A percentile compares a stretch with the other conserved stretches of the same genome.
phyloP scores from a whole-genome alignment of 2,113 vertebrate species.

The Pterocles gutturalis region DNA sequence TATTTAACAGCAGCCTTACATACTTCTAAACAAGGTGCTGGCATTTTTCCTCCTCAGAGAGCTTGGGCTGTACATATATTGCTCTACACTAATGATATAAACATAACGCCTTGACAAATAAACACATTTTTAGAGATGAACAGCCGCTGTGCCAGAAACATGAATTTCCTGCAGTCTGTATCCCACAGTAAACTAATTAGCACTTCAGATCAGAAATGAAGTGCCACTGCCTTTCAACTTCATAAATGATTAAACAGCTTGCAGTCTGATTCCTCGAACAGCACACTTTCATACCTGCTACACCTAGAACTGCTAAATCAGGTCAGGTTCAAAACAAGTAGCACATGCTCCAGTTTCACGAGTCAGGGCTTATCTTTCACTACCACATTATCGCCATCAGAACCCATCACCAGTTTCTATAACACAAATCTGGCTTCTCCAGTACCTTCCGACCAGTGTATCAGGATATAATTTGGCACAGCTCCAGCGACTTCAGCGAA shows the following conservation, averaged over 20 bases:
- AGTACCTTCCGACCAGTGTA: accelerated
- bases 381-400: neutral
- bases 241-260: conserved; percentile 6
- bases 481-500: neutral
- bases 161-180: neutral
- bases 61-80: neutral
- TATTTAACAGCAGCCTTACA: neutral
- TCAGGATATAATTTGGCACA: neutral
- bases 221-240: conserved; percentile 11
- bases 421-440: neutral
- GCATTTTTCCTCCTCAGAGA: neutral
- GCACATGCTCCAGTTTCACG: neutral
- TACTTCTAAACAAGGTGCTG: neutral
- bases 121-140: conserved; percentile 3
- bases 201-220: neutral
- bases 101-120: neutral
- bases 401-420: neutral
- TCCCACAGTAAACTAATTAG: conserved; percentile 40
- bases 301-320: conserved; percentile 1
- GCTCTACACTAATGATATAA: neutral
- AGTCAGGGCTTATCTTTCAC: neutral
- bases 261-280: neutral
- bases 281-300: neutral
- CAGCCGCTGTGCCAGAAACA: conserved; percentile 4
- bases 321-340: conserved; percentile 20